A percentile compares a stretch with the other conserved stretches of the same genome.
phyloP scores from a whole-genome alignment of 2,888 invertebrate species.

The Catocala fraxini region DNA sequence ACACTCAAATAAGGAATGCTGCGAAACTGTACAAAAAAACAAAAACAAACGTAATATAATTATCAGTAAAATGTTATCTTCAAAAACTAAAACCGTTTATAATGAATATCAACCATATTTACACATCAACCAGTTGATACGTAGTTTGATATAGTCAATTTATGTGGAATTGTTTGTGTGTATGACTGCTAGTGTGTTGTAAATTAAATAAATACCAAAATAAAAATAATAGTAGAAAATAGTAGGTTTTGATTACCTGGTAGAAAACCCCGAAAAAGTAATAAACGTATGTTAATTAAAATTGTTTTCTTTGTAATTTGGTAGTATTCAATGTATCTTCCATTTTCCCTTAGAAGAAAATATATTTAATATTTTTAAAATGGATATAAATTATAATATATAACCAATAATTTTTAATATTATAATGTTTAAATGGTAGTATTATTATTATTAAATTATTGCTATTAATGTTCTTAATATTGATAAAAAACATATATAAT shows the following conservation, averaged over 20 bases:
- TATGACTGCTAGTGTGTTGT: constrained; percentile 13
- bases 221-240: constrained; percentile 1
- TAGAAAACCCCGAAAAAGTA: constrained; percentile 9
- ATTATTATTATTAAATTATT: constrained; percentile 3
- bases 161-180: constrained; percentile 19
- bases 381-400: too few species aligned
- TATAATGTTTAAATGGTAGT: neutral
- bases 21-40: too few species aligned
- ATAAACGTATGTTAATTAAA: neutral
- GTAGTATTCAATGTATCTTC: constrained; percentile 24
- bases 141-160: constrained; percentile 25
- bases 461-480: constrained; percentile 7
- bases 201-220: constrained; percentile 11
- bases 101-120: neutral
- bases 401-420: neutral
- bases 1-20: too few species aligned
- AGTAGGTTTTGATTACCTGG: constrained; percentile 8
- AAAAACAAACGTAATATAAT: neutral
- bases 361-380: too few species aligned
- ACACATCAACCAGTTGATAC: constrained; percentile 4
- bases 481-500: constrained; percentile 7
- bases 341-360: constrained; percentile 20
- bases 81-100: neutral
- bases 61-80: constrained; percentile 7
- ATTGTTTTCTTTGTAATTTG: neutral